Evolutionary conservation across 2,113 vertebrate species (phyloP).

Genomic region (Stigmatopora argus): DNA sequence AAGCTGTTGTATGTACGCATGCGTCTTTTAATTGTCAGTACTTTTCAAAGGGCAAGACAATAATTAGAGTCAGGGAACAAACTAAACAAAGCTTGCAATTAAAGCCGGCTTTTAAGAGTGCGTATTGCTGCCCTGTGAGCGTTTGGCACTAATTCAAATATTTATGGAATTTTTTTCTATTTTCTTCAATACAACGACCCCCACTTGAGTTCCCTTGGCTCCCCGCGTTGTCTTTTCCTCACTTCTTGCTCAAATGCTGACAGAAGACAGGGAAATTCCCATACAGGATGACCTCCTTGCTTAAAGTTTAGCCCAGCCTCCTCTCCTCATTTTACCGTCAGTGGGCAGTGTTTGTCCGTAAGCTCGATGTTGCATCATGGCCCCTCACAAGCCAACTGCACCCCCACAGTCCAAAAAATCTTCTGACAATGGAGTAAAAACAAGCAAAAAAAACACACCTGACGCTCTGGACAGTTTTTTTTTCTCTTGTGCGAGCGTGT

Average conservation of each 20-base stretch:
- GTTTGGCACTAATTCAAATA: slow-evolving; percentile 41
- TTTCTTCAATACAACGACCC: slow-evolving; percentile 40
- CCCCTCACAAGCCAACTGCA: slow-evolving; percentile 36
- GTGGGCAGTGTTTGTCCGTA: slow-evolving; percentile 67
- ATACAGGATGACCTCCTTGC: slow-evolving; percentile 60
- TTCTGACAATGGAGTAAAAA: slow-evolving; percentile 43
- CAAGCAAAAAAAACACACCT: slow-evolving; percentile 32
- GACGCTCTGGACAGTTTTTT: slow-evolving; percentile 27
- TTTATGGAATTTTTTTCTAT: slow-evolving; percentile 42
- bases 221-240: slow-evolving; percentile 24
- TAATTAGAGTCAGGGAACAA: background rate
- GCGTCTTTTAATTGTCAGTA: background rate
- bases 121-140: background rate
- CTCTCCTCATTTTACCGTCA: slow-evolving; percentile 70
- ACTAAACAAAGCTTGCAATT: background rate
- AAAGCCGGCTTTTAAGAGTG: background rate
- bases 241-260: slow-evolving; percentile 34
- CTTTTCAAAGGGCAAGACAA: background rate
- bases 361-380: slow-evolving; percentile 65
- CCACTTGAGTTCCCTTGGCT: slow-evolving; percentile 26
- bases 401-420: slow-evolving; percentile 35
- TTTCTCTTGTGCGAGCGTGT: slow-evolving; percentile 25
- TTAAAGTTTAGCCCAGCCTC: slow-evolving; percentile 58
- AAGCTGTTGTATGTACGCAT: background rate
- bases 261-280: slow-evolving; percentile 69